A percentile compares a stretch with the other conserved stretches of the same genome.
phyloP scores from a whole-genome alignment of 2,113 vertebrate species.

The Oreochromis tanganicae region DNA sequence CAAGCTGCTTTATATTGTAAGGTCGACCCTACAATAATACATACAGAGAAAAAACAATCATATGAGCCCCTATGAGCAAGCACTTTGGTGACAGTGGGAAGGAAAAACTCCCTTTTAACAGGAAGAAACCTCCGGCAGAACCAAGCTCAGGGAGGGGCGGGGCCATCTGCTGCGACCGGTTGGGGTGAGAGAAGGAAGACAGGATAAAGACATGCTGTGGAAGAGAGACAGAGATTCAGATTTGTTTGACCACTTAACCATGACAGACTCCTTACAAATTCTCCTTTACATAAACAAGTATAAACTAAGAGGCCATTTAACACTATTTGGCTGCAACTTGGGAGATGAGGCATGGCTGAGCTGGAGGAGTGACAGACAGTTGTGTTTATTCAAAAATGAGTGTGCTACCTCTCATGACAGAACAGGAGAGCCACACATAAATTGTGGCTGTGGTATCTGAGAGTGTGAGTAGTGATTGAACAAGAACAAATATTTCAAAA shows the following conservation, averaged over 20 bases:
- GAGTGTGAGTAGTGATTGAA: neutral
- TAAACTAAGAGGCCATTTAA: neutral
- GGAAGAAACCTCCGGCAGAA: neutral
- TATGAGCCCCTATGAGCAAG: fast-evolving
- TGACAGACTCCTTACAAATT: neutral
- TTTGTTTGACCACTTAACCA: neutral
- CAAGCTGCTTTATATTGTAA: neutral
- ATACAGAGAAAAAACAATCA: fast-evolving
- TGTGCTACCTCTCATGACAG: neutral
- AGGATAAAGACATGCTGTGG: neutral
- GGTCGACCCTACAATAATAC: neutral
- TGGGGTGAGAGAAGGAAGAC: fast-evolving
- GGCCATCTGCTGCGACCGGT: fast-evolving
- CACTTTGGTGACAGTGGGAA: fast-evolving
- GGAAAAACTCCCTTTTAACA: neutral
- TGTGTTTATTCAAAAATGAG: neutral
- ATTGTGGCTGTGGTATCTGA: neutral
- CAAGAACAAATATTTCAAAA: neutral
- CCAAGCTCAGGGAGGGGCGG: neutral
- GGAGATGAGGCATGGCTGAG: neutral
- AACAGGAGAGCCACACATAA: fast-evolving
- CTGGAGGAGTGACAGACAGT: neutral
- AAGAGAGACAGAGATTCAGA: neutral
- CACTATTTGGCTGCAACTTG: neutral
- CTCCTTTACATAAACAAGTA: neutral